phyloP scores from a whole-genome alignment of 2,888 invertebrate species.

The Athrips mouffetella region DNA sequence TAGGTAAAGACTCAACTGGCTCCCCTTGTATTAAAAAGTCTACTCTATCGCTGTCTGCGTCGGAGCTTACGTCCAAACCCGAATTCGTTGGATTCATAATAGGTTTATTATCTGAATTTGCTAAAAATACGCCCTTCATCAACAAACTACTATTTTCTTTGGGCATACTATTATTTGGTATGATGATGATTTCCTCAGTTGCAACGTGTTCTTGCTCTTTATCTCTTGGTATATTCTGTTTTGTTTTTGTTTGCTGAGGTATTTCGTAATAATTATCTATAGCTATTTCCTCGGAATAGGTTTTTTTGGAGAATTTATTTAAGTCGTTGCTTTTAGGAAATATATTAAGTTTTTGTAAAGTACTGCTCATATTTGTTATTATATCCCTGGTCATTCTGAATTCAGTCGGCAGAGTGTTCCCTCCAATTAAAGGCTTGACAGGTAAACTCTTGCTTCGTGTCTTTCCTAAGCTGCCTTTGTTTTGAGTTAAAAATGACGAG shows the following conservation, averaged over 20 bases:
- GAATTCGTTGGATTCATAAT: neutral
- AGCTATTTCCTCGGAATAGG: constrained; percentile 27
- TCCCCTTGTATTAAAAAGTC: constrained; percentile 50
- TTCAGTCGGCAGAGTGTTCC: constrained; percentile 34
- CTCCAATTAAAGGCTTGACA: constrained; percentile 22
- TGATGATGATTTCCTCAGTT: neutral
- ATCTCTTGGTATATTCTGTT: constrained; percentile 44
- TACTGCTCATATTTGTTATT: constrained; percentile 26
- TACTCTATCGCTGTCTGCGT: constrained; percentile 33
- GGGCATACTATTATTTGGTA: neutral
- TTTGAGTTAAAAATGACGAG: constrained; percentile 46
- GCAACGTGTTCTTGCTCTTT: constrained; percentile 30
- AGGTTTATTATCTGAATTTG: constrained; percentile 24
- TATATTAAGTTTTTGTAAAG: neutral
- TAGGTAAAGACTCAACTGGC: constrained; percentile 21
- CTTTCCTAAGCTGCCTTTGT: constrained; percentile 35
- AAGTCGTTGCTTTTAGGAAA: neutral
- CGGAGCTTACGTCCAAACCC: constrained; percentile 17
- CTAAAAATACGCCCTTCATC: constrained; percentile 36
- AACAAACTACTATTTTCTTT: constrained; percentile 28
- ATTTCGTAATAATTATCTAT: constrained; percentile 38
- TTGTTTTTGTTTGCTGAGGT: constrained; percentile 34
- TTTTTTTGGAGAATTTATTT: constrained; percentile 19
- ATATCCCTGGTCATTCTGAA: constrained; percentile 40
- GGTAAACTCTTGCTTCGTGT: constrained; percentile 29